Evolutionary conservation across 2,797 vertebrate species (phyloP), one percentile per base, ranked within the genome.

Genomic region (Lutjanus campechanus): DNA sequence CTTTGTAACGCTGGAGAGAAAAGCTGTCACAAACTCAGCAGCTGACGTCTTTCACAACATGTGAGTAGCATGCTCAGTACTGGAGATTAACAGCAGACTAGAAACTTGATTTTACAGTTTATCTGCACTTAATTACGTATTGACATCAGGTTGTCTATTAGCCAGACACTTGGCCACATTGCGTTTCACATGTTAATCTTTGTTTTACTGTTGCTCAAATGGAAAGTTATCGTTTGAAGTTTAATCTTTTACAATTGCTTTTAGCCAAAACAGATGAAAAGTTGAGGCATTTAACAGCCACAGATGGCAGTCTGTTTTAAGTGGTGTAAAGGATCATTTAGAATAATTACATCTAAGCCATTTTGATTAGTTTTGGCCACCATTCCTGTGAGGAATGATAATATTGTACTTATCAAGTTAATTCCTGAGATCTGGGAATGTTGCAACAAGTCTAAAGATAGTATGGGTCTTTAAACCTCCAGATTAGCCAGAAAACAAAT

Each of bases 11-110:
- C 43, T 1, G 73, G 51, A 76, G 77, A 53, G 77, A 77, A 74
- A 73, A 15, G 71, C 36, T 79, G 76, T 66, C 80, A 63, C 69
- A 51, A 53, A 77, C 17, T 69, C 77, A 69, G 56, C 87, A 72
- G 77, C 81, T 81, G 77, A 84, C 63, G 41, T 76, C 82, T 77
- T 69, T 74, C 6, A 65, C 56, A 62, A 60, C 84, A 85, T 86
- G 91, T 93, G 89, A 93, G 91, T 92, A 90, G 46, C 53, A 46
- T 20, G 49, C 64, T 84, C 46, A 19, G 61, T 9, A 9, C 54
- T 71, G 59, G 55, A 64, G 67, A 46, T 74, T 74, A 7, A 8
- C 25, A 53, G 36, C 0, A 7, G 49, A 29, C 8, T 54, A 55
- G 43, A 76, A 66, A 58, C 55, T 66, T 36, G 16, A 46, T 77